Evolutionary conservation across 2,113 vertebrate genomes (phyloP).

Genomic region (Cranoglanis bouderius): DNA sequence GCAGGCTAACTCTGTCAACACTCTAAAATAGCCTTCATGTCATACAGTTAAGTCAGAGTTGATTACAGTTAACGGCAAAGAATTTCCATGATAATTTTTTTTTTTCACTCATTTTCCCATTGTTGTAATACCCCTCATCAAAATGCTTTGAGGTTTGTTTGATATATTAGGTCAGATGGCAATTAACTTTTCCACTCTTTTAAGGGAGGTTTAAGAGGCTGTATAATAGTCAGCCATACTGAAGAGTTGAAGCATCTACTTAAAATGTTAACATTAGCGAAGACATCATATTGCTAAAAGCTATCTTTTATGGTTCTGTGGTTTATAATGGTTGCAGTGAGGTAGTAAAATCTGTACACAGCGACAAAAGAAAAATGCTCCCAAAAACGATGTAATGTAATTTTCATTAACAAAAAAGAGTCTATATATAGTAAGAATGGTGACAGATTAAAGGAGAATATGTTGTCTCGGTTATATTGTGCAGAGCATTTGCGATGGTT

Average conservation of each 20-base stretch:
- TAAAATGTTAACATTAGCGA: constrained; percentile 18
- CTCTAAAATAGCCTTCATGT: constrained; percentile 41
- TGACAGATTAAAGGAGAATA: neutral
- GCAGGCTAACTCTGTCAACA: constrained; percentile 19
- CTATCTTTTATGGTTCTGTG: constrained; percentile 29
- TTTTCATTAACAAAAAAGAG: neutral
- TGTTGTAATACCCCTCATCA: constrained; percentile 42
- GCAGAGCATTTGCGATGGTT: neutral
- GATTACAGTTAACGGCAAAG: constrained; percentile 43
- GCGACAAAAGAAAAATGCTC: neutral
- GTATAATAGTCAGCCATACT: neutral
- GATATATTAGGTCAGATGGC: constrained; percentile 48
- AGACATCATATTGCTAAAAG: constrained; percentile 20
- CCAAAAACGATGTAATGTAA: neutral
- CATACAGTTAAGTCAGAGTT: constrained; percentile 33
- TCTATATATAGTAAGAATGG: neutral
- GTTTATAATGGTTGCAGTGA: constrained; percentile 6
- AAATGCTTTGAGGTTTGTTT: constrained; percentile 54
- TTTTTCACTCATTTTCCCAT: constrained; percentile 18
- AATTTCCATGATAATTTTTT: constrained; percentile 47
- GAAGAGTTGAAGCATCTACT: neutral
- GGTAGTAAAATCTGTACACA: constrained; percentile 8
- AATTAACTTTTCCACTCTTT: constrained; percentile 50
- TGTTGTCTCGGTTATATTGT: neutral
- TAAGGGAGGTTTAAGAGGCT: constrained; percentile 39